Percentiles rank a stretch among this genome's conserved stretches.
Evolutionary conservation across 2,113 vertebrate species (phyloP).

Genomic region (Desmodus rotundus): DNA sequence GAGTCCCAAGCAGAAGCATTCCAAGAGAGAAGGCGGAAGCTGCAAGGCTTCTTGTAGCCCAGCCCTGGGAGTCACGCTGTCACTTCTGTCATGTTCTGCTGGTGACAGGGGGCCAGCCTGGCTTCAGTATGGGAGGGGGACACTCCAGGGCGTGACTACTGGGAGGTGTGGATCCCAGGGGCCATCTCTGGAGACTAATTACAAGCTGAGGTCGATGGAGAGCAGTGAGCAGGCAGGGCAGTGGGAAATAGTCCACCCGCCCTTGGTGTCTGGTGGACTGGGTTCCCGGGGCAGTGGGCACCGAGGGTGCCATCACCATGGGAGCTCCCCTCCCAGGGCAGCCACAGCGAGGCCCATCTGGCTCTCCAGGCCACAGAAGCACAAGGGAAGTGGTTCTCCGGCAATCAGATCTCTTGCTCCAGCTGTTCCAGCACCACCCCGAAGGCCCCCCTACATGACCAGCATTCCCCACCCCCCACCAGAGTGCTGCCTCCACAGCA

Average conservation of each 20-base stretch:
- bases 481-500: not conserved
- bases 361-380: not conserved
- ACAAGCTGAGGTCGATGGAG: rapidly evolving
- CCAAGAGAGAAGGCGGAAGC: not conserved
- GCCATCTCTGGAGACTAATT: not conserved
- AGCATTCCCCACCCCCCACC: not conserved
- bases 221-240: not conserved
- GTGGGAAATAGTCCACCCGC: too few relatives aligned
- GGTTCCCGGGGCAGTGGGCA: not conserved
- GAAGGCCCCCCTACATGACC: too few relatives aligned
- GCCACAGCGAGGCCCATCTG: too few relatives aligned
- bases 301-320: not conserved
- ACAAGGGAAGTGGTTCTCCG: not conserved
- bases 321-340: not conserved
- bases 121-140: not conserved
- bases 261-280: not conserved
- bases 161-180: rapidly evolving
- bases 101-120: not conserved
- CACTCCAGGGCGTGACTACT: rapidly evolving
- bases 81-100: not conserved
- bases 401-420: not conserved
- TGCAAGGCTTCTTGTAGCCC: not conserved
- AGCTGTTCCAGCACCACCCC: rapidly evolving
- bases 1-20: not conserved
- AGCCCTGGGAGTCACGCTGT: not conserved